Percentiles rank a stretch among this genome's conserved stretches.
Conservation (phyloP, 2,113 vertebrate genomes). For the Aldabrachelys gigantea region DNA sequence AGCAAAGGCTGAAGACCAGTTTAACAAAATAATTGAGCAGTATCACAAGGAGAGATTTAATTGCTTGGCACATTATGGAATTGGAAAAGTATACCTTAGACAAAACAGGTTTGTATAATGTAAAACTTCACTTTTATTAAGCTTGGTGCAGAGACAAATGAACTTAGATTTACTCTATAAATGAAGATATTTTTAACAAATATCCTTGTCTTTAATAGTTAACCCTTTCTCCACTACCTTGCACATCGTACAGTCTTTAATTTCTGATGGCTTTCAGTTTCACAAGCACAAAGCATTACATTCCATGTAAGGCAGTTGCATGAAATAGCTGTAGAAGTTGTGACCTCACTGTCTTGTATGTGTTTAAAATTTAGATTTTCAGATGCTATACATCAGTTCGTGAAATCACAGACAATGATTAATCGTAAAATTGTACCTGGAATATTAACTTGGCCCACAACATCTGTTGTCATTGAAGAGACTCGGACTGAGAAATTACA, state of each 20-base stretch:
- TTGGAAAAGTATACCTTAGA: constrained; percentile 87
- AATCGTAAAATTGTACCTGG: constrained; percentile 85
- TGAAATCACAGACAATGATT: constrained; percentile 85
- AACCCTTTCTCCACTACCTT: background rate
- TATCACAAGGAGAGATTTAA: constrained; percentile 85
- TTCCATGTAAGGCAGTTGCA: background rate
- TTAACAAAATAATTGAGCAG: constrained; percentile 83
- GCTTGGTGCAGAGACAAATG: background rate
- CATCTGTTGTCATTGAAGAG: constrained; percentile 87
- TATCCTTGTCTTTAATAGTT: background rate
- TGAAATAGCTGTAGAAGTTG: background rate
- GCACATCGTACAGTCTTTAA: background rate
- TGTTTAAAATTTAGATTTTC: constrained; percentile 80
- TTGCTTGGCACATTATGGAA: constrained; percentile 87
- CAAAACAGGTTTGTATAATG: constrained; percentile 88
- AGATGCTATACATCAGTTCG: constrained; percentile 85
- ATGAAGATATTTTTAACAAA: background rate
- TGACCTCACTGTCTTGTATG: background rate
- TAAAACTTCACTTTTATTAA: background rate
- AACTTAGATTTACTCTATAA: background rate
- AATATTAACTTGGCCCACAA: constrained; percentile 93
- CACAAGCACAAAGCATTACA: background rate
- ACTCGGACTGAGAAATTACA: constrained; percentile 84
- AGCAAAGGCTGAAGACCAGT: constrained; percentile 82
- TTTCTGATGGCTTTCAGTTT: background rate